Evolutionary conservation across 2,888 invertebrate species (phyloP), one percentile per base, ranked within the genome.

Genomic region (Platycheirus albimanus): DNA sequence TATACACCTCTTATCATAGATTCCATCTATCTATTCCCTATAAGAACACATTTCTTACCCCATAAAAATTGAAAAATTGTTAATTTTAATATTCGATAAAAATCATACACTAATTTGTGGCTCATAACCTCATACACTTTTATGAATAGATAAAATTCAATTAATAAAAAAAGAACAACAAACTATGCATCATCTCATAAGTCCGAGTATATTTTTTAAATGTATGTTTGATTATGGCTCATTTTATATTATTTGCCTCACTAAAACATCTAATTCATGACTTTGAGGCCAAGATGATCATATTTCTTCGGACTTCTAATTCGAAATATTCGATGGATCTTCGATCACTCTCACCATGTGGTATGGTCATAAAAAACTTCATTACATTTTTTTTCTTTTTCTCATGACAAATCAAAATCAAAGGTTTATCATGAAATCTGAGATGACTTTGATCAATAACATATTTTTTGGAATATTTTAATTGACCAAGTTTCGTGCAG

Each of bases 331-430:
- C 41, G 47, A 63, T 61, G 47, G 64, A 79, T 52, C 43, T 49
- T 41, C 41, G 13, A 38, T 56, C 13, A 61, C 56, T 58, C 70
- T 33, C 80, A 41, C 10, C 80, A 75, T 80, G 80, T 56, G 80
- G 75, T 20, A 43, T 0, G 30, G 64, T 13, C 49, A 75, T 64
- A 69, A 58, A 64, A 75, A 80, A 63, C 58, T 63, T 64, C 58
- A 79, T 51, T 58, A 52, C 17, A 78, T 58, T 66, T 64, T 64
- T 33, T 19, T 30, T 61, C 56, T 70, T 75, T 69, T 75, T 69
- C 69, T 43, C 36, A 58, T 51, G 56, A 66, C 67, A 77, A 77
- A 63, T 76, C 63, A 67, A 75, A 75, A 56, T 69, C 69, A 69
- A 63, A 67, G 30, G 36, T 28, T 45, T 43, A 58, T 54, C 43